Evolutionary conservation across 2,888 invertebrate species (phyloP), one percentile per base, ranked within the genome.

Genomic region (Drepanosiphum platanoidis): DNA sequence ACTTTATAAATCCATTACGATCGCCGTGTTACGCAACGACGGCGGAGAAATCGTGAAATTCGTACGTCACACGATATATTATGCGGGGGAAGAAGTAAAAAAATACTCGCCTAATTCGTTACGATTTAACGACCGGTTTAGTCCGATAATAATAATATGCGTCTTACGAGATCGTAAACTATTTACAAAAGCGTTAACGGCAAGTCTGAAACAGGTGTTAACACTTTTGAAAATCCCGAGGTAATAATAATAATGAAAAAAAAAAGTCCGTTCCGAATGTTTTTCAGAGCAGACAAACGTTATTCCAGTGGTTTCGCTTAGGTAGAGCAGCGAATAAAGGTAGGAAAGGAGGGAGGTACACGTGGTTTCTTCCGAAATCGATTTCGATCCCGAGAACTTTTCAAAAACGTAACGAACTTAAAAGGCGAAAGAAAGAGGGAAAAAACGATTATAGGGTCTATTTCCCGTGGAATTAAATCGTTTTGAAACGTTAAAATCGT

Each of bases 311-410:
- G 71, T 71, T 71, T 39, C 39, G 15, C 27, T 71, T 7, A 42
- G 42, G 8, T 42, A 11, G 8, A 11, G 13, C 71, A 32, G n/a
- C 5, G 27, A n/a, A 71, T 7, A 39, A 7, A 42, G 42, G 42
- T n/a, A n/a, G n/a, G n/a, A n/a, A n/a, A n/a, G n/a, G n/a, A n/a
- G n/a, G n/a, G n/a, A n/a, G n/a, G n/a, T n/a, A n/a, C n/a, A n/a
- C n/a, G 11, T 27, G 39, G 39, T 36, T 71, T 71, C 27, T 27
- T n/a, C 13, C 7, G 27, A 70, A 71, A 71, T 71, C 39, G 39
- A 71, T 71, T 71, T 71, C 36, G 39, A 7, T 13, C 71, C n/a
- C n/a, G 39, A 27, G 13, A 71, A 71, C 71, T 71, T 71, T 39
- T 71, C 71, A 15, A 27, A 71, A 39, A 71, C 27, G 39, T 30